phyloP scores from a whole-genome alignment of 2,113 vertebrate genomes.

The Ceyx cyanopectus region DNA sequence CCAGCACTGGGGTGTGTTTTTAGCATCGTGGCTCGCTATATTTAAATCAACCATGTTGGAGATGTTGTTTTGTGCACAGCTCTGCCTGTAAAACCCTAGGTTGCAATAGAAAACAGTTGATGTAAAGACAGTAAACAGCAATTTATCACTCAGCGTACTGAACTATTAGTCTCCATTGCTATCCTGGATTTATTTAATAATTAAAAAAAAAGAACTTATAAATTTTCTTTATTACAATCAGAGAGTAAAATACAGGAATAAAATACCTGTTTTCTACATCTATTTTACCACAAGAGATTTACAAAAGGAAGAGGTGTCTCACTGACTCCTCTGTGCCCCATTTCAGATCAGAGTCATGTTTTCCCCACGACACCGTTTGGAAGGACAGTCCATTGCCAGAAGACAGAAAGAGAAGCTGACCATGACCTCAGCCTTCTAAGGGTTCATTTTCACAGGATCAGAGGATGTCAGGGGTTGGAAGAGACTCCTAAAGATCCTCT shows the following conservation, averaged over 20 bases:
- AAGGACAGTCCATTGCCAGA: background rate
- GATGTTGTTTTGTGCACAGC: background rate
- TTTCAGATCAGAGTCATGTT: background rate
- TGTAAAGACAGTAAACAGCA: background rate
- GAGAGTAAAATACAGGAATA: background rate
- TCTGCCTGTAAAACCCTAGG: constrained; percentile 6
- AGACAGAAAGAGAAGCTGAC: background rate
- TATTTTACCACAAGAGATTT: background rate
- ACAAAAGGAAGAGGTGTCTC: background rate
- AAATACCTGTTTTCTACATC: background rate
- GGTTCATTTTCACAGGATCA: background rate
- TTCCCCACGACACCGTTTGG: background rate
- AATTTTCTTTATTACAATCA: background rate
- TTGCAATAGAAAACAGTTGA: background rate
- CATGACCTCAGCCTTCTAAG: background rate
- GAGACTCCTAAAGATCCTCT: too few relatives aligned
- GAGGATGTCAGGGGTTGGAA: too few relatives aligned
- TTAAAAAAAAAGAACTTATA: constrained; percentile 13
- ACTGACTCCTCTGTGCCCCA: background rate
- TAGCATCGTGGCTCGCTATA: background rate
- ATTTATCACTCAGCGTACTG: background rate
- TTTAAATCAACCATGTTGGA: constrained; percentile 40
- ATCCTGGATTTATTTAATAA: constrained; percentile 17
- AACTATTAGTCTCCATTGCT: constrained; percentile 7
- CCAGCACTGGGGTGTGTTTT: constrained; percentile 48